Evolutionary conservation across 2,888 invertebrate species (phyloP).

Genomic region (Pseudoips prasinana): DNA sequence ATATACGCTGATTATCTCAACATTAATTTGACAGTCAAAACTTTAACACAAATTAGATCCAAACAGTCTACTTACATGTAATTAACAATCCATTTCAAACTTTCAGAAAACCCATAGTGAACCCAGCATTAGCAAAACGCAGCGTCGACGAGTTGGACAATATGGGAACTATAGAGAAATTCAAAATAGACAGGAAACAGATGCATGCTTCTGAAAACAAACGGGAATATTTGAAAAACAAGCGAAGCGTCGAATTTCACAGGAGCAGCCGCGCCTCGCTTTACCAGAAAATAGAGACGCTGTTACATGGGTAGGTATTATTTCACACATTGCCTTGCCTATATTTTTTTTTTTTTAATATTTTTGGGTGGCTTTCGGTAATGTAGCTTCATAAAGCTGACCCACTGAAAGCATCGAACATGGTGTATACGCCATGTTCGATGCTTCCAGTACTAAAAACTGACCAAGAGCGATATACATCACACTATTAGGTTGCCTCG

Average conservation of each 20-base stretch:
- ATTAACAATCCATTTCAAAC: conserved; percentile 21
- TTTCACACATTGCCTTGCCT: conserved; percentile 15
- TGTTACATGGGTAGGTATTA: conserved; percentile 83
- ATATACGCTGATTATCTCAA: too few relatives aligned
- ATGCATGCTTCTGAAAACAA: conserved; percentile 68
- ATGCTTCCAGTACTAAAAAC: too few relatives aligned
- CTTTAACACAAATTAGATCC: too few relatives aligned
- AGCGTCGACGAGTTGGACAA: conserved; percentile 50
- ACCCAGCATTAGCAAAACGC: conserved; percentile 76
- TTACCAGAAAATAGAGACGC: conserved; percentile 84
- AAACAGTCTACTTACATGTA: too few relatives aligned
- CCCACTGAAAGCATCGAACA: too few relatives aligned
- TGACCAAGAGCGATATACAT: too few relatives aligned
- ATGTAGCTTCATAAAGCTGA: too few relatives aligned
- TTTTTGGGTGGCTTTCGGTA: conserved; percentile 8
- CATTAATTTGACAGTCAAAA: too few relatives aligned
- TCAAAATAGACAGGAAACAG: conserved; percentile 66
- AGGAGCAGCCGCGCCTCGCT: conserved; percentile 83
- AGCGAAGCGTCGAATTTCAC: conserved; percentile 76
- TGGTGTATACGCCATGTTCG: too few relatives aligned
- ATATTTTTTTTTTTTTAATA: conserved; percentile 12
- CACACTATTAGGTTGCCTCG: too few relatives aligned
- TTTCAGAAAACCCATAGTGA: conserved; percentile 70
- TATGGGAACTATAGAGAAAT: conserved; percentile 49
- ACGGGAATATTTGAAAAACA: conserved; percentile 61